Percentiles rank a stretch among this genome's conserved stretches.
Conservation (phyloP, 92 coral and sea anemone species). For the Paramuricea clavata region DNA sequence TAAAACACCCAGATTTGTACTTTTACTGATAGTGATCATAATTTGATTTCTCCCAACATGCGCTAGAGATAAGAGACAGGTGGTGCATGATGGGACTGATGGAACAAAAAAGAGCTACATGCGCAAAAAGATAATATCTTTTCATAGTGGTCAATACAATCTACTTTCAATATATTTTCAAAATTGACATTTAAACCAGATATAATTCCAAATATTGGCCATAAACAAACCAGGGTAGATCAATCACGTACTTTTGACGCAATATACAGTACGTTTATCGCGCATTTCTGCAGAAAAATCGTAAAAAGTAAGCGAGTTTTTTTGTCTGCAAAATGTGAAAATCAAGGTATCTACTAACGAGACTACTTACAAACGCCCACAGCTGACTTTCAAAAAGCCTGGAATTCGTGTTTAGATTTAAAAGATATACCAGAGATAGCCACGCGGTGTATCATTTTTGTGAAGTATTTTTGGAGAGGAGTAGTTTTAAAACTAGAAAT, state of each 20-base stretch:
- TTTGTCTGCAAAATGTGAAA: background rate
- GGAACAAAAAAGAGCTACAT: slow-evolving; percentile 1
- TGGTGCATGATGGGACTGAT: slow-evolving; percentile 53
- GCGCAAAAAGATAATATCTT: slow-evolving; percentile 14
- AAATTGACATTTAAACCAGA: slow-evolving; percentile 13
- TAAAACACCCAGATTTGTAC: background rate
- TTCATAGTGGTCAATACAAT: slow-evolving; percentile 1
- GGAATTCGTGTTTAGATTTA: background rate
- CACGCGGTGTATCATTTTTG: background rate
- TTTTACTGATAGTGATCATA: background rate
- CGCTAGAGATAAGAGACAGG: slow-evolving; percentile 34
- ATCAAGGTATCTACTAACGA: slow-evolving; percentile 4
- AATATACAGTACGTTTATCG: background rate
- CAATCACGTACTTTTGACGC: background rate
- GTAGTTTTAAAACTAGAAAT: background rate
- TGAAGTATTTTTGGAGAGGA: background rate
- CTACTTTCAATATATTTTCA: slow-evolving; percentile 7
- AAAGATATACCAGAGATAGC: slow-evolving; percentile 9
- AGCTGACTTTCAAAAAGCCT: slow-evolving; percentile 21
- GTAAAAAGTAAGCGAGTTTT: background rate
- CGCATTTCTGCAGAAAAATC: background rate
- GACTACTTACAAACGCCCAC: background rate
- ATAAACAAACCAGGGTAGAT: background rate
- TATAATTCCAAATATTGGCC: background rate
- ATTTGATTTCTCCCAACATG: slow-evolving; percentile 42